Evolutionary conservation across 2,888 invertebrate species (phyloP).

Genomic region (Craniophora ligustri): DNA sequence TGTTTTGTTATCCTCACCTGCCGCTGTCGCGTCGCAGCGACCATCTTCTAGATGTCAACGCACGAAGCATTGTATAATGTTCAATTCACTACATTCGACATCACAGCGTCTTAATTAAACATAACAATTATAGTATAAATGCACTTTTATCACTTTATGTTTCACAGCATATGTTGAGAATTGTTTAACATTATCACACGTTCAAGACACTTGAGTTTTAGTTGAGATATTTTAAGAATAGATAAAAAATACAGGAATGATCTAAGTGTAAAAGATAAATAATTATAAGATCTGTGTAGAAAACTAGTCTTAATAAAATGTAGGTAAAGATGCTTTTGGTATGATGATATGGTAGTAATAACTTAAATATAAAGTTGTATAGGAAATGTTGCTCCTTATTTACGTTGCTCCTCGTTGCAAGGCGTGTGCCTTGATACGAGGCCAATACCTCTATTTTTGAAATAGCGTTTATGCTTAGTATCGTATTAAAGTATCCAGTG

Average conservation of each 20-base stretch:
- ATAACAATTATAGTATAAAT: conserved; percentile 38
- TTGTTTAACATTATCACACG: conserved; percentile 41
- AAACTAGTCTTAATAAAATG: not conserved
- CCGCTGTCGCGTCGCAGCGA: conserved; percentile 83
- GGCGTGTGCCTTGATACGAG: not conserved
- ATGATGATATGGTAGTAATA: not conserved
- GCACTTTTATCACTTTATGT: conserved; percentile 47
- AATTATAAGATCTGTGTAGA: not conserved
- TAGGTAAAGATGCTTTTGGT: not conserved
- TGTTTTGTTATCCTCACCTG: conserved; percentile 71
- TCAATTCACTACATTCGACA: conserved; percentile 56
- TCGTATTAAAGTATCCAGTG: no score
- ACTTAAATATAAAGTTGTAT: conserved; percentile 5
- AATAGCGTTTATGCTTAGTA: not conserved
- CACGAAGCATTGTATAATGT: conserved; percentile 76
- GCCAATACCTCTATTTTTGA: conserved; percentile 6
- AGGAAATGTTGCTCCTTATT: not conserved
- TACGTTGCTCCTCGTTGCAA: not conserved
- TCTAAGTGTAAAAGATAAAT: conserved; percentile 10
- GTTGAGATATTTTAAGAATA: not conserved
- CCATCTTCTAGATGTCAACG: conserved; percentile 83
- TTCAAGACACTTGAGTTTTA: conserved; percentile 47
- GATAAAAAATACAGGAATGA: conserved; percentile 12
- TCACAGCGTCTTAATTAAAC: conserved; percentile 37
- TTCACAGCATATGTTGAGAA: conserved; percentile 22